Evolutionary conservation across 2,113 vertebrate species (phyloP).

Genomic region (Herpetotheres cachinnans): DNA sequence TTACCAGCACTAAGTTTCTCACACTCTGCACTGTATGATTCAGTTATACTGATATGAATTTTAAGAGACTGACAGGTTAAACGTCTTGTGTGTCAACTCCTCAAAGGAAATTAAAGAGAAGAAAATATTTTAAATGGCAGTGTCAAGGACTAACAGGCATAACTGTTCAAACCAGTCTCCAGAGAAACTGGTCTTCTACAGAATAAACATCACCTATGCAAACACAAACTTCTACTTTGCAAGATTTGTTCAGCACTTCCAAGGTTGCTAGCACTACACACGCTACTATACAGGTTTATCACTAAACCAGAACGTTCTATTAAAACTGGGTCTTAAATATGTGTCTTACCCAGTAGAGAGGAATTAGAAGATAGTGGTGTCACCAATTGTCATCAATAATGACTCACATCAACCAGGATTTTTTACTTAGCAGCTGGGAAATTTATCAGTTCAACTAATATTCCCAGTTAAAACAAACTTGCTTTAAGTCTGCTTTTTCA

Average conservation of each 20-base stretch:
- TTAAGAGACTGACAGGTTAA: not conserved
- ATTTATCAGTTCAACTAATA: not conserved
- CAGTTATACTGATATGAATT: not conserved
- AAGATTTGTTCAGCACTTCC: not conserved
- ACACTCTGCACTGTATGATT: not conserved
- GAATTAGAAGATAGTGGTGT: not conserved
- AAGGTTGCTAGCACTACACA: not conserved
- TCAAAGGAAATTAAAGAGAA: not conserved
- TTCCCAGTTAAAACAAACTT: not conserved
- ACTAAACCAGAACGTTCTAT: not conserved
- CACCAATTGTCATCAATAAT: not conserved
- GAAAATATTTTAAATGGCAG: not conserved
- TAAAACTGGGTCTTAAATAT: not conserved
- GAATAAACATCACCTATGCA: not conserved
- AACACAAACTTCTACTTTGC: not conserved
- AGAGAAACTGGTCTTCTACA: not conserved
- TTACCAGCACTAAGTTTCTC: not conserved
- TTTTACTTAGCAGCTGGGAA: not conserved
- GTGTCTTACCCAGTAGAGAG: not conserved
- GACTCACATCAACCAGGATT: not conserved
- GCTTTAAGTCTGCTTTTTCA: not conserved
- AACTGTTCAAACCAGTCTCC: slow-evolving; percentile 19
- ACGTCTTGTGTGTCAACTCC: not conserved
- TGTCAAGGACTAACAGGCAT: not conserved
- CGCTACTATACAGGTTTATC: no score